These are phyloP conservation scores for Archilochus colubris DNA, from an alignment of 2,113 vertebrate genomes.

Conservation along the genomic window DNA sequence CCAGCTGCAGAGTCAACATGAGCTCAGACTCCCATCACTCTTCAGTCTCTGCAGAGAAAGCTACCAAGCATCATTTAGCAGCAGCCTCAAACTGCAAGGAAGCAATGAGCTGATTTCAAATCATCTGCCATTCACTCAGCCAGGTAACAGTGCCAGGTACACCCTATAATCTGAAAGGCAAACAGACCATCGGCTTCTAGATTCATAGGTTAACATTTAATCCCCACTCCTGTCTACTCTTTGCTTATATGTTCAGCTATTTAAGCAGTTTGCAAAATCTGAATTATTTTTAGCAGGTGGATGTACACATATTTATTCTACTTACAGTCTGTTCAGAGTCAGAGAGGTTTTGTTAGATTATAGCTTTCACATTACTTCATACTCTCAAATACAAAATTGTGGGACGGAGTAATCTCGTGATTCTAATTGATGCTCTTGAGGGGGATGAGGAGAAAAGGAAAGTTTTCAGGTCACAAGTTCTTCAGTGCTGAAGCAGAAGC, in stretches of 20 bases:
- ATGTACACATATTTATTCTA: background rate
- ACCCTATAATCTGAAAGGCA: background rate
- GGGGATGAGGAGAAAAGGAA: background rate
- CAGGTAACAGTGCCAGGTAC: background rate
- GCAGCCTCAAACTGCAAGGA: background rate
- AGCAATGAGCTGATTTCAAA: background rate
- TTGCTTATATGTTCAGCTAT: background rate
- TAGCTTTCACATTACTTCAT: background rate
- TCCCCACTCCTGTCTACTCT: background rate
- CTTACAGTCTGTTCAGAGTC: background rate
- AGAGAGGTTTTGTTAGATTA: background rate
- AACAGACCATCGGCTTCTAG: background rate
- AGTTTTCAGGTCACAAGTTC: background rate
- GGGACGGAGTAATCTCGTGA: background rate
- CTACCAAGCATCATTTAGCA: background rate
- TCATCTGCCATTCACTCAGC: background rate
- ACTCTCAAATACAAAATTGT: background rate
- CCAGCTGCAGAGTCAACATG: background rate
- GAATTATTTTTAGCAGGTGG: background rate
- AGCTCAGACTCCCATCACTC: background rate
- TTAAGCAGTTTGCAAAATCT: background rate
- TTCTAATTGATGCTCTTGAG: background rate
- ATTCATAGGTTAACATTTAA: background rate
- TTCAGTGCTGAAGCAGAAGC: background rate
- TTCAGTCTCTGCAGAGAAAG: background rate